phyloP scores from a whole-genome alignment of 2,113 vertebrate genomes.

The Felis catus region F.catus_Fca126_mat1.0 CM031417.1:35593001-35593500 shows the following conservation, averaged over 20 bases:
- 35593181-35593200: too few relatives aligned
- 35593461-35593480: not conserved
- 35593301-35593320: not conserved
- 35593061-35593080: not conserved
- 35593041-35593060: not conserved
- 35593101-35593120: not conserved
- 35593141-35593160: too few relatives aligned
- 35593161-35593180: too few relatives aligned
- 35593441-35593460: not conserved
- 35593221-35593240: too few relatives aligned
- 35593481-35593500: not conserved
- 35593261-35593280: too few relatives aligned
- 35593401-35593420: conserved; percentile 5
- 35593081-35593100: not conserved
- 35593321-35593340: not conserved
- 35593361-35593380: not conserved
- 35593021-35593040: conserved; percentile 4
- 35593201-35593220: too few relatives aligned
- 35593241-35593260: too few relatives aligned
- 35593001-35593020: not conserved
- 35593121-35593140: too few relatives aligned
- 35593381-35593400: not conserved
- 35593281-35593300: too few relatives aligned
- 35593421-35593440: not conserved
- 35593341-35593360: not conserved